Base-by-base conservation (phyloP, 2,113 vertebrate species). In the Tragulus kanchil region DNA sequence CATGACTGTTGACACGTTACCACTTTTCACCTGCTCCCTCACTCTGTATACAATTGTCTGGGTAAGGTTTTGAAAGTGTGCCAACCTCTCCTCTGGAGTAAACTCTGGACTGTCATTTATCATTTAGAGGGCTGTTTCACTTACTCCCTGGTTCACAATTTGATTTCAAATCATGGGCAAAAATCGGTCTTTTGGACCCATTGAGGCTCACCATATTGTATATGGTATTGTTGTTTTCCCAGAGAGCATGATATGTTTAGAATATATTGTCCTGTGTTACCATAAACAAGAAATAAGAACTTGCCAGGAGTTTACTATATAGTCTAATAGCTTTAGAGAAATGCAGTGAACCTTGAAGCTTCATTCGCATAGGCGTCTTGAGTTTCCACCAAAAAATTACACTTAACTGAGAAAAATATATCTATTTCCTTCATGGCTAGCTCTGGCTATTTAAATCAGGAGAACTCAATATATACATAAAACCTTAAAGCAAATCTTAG, bases 201-300 rank as follows among this genome's bases (percentile, higher is more conserved):
- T 2, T 56, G 36, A 95, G 45, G 42, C 91, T 96, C 13, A 0
- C 82, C 48, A 42, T 85, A 82, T 58, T 93, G 86, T 84, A 52
- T 42, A 89, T 83, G 23, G 71, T 96, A 91, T 91, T 90, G 54
- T 78, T 93, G 64, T 73, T 97, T 89, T 82, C 45, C 78, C 65
- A 89, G 64, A 94, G 26, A 78, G 36, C 54, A 90, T 94, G 26
- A 50, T 88, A 65, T 67, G 67, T 79, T 87, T 94, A 92, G 84
- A 85, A 85, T 90, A 85, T 31, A 77, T 77, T 75, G 77, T 15
- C 31, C 90, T 89, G 5, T 17, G 42, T 93, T 88, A 77, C 50
- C 48, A 89, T 89, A 89, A 94, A 85, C 77, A 93, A 95, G 50
- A 94, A 95, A 58, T n/a, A 65, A 90, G 16, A 69, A 61, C 31